Percentiles rank a stretch among this genome's conserved stretches.
phyloP scores from a whole-genome alignment of 2,797 vertebrate genomes.

The Xiphorhynchus erythropygius region DNA sequence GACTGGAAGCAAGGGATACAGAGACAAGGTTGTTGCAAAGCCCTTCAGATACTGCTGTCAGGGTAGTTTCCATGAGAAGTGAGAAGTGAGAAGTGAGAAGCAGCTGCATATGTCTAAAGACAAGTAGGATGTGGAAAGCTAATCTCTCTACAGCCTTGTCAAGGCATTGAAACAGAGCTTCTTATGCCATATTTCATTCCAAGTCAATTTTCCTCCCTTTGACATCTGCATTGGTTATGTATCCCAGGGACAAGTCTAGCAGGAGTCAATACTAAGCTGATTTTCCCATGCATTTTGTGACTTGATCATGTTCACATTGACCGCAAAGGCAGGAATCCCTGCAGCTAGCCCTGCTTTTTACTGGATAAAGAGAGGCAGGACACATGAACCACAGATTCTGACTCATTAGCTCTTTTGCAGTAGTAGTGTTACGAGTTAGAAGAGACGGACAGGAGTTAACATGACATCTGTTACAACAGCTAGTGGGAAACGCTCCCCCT shows the following conservation, averaged over 20 bases:
- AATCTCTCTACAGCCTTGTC: background rate
- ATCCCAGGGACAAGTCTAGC: background rate
- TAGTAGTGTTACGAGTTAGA: background rate
- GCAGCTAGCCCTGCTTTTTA: background rate
- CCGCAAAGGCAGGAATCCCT: background rate
- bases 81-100: background rate
- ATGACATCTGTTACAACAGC: background rate
- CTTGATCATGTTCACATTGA: background rate
- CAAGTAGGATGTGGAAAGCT: background rate
- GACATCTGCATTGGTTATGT: background rate
- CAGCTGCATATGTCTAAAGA: background rate
- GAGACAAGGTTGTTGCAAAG: background rate
- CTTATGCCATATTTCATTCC: background rate
- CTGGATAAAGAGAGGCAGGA: background rate
- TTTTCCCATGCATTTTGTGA: background rate
- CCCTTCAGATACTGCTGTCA: background rate
- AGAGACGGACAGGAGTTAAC: background rate
- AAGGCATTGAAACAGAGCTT: background rate
- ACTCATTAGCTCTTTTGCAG: background rate
- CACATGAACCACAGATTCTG: background rate
- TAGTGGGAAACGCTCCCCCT: too few species aligned
- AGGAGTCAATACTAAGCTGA: background rate
- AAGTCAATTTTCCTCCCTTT: background rate
- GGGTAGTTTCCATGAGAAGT: background rate
- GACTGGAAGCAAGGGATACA: background rate